These are phyloP conservation scores for Taphrorychus bicolor DNA, from an alignment of 2,888 invertebrate species.

Conservation along the genomic window DNA sequence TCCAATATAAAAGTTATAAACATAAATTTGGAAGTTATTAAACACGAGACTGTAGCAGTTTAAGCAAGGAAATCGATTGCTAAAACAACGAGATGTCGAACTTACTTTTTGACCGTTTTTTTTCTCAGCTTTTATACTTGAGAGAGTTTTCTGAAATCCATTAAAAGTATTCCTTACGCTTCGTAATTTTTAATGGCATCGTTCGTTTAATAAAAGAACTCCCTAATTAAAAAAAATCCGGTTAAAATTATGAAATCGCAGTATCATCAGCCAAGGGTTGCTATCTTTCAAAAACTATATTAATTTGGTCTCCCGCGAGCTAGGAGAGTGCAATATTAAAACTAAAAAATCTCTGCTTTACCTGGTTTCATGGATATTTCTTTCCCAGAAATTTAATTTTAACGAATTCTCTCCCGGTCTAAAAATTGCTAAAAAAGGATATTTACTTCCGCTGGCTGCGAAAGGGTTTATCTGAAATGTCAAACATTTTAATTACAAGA, in stretches of 20 bases:
- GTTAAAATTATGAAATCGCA: constrained; percentile 27
- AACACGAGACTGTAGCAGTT: not conserved
- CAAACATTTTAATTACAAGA: constrained; percentile 7
- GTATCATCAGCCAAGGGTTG: constrained; percentile 38
- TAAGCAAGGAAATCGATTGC: not conserved
- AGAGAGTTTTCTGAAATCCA: constrained; percentile 16
- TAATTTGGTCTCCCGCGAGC: constrained; percentile 11
- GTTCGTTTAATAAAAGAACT: constrained; percentile 15
- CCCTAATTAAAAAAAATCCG: constrained; percentile 22
- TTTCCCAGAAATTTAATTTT: constrained; percentile 38
- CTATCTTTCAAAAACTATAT: not conserved
- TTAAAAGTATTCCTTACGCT: constrained; percentile 20
- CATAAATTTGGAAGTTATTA: not conserved
- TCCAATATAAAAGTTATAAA: not conserved
- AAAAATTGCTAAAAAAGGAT: not conserved
- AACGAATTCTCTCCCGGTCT: constrained; percentile 14
- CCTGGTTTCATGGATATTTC: constrained; percentile 41
- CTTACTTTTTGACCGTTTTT: not conserved
- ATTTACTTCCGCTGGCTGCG: not conserved
- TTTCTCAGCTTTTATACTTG: constrained; percentile 1
- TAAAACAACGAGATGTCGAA: constrained; percentile 7
- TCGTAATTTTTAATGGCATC: constrained; percentile 17
- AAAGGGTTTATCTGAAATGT: constrained; percentile 1
- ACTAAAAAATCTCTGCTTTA: constrained; percentile 40
- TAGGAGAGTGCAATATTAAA: constrained; percentile 29